These are phyloP conservation scores for Calliopsis andreniformis DNA, from an alignment of 1,140 invertebrate genomes.

Conservation along the genomic window DNA sequence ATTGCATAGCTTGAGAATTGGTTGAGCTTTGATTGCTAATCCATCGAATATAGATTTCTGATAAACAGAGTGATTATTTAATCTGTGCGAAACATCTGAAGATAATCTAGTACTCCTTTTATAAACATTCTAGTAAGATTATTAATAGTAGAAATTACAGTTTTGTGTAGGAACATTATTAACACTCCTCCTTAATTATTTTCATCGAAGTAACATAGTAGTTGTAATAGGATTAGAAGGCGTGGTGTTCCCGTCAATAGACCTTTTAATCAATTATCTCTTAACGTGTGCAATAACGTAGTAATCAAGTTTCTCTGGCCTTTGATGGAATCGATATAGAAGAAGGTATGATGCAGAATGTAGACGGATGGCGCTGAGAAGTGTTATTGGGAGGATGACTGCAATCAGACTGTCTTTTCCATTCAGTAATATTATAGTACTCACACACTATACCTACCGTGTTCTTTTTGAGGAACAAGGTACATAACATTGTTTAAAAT, in stretches of 20 bases:
- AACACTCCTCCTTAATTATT: constrained; percentile 24
- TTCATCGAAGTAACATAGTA: constrained; percentile 36
- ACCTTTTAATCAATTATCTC: constrained; percentile 16
- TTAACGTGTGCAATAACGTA: not conserved
- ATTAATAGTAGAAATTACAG: not conserved
- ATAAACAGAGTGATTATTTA: not conserved
- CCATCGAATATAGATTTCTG: not conserved
- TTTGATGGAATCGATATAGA: not conserved
- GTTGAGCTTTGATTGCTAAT: constrained; percentile 2
- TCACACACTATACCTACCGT: too few relatives aligned
- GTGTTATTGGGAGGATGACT: too few relatives aligned
- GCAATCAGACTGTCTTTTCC: too few relatives aligned
- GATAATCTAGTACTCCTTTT: too few relatives aligned
- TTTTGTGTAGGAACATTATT: not conserved
- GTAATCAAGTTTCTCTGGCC: not conserved
- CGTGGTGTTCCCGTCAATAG: not conserved
- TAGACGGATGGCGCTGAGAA: not conserved
- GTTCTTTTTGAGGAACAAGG: too few relatives aligned
- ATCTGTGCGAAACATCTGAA: not conserved
- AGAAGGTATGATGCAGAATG: not conserved
- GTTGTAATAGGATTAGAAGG: constrained; percentile 6
- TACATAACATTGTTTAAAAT: too few relatives aligned
- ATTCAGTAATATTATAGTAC: too few relatives aligned
- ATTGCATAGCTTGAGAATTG: not conserved
- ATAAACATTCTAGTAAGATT: not conserved